These are phyloP conservation scores for Galerucella pusilla DNA, from an alignment of 2,888 invertebrate species.

Conservation along the genomic window DNA sequence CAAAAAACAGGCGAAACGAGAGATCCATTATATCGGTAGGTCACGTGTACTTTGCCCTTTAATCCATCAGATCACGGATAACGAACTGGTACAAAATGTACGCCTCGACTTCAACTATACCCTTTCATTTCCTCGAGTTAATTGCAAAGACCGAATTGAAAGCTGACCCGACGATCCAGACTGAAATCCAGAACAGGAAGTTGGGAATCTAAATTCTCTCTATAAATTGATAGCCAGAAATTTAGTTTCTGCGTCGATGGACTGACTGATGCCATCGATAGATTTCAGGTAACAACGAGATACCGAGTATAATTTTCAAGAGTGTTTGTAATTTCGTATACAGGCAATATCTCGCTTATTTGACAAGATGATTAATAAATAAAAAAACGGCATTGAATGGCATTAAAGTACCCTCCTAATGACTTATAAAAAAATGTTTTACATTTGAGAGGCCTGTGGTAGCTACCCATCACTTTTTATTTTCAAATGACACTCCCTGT, in stretches of 20 bases:
- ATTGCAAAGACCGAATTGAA: slow-evolving; percentile 55
- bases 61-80: slow-evolving; percentile 58
- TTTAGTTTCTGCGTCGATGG: background rate
- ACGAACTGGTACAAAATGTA: slow-evolving; percentile 57
- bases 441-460: no score
- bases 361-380: no score
- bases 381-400: no score
- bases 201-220: slow-evolving; percentile 15
- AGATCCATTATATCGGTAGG: slow-evolving; percentile 43
- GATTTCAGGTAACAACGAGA: slow-evolving; percentile 2
- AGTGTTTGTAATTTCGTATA: no score
- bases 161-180: slow-evolving; percentile 54
- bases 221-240: slow-evolving; percentile 12
- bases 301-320: background rate
- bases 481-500: no score
- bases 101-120: slow-evolving; percentile 56
- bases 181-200: slow-evolving; percentile 45
- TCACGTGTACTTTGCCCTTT: slow-evolving; percentile 55
- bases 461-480: no score
- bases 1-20: slow-evolving; percentile 6
- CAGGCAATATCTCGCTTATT: no score
- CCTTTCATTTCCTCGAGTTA: slow-evolving; percentile 60
- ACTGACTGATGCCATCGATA: background rate
- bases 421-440: no score
- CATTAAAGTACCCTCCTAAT: no score